Evolutionary conservation across 1,140 invertebrate species (phyloP), one percentile per base, ranked within the genome.

Genomic region (Diorhabda sublineata): DNA sequence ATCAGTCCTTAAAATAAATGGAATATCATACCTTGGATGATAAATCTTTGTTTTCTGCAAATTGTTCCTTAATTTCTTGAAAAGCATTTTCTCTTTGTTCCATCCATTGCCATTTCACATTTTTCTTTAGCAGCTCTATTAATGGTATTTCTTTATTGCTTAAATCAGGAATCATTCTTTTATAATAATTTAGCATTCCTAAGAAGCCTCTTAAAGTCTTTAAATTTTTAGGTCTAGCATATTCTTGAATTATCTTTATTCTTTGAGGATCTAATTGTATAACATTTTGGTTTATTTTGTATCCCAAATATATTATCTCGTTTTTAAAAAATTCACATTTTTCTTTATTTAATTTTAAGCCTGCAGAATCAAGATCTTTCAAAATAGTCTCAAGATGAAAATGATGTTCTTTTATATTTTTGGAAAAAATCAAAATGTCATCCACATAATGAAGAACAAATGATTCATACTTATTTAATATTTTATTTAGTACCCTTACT

Each of bases 361-460:
- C 69, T 67, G 72, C 71, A 66, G 73, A 72, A 67, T 69, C 72
- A 69, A 74, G 76, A 70, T 74, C 61, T 70, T 69, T 9, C 42
- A 75, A 70, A 73, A 77, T 11, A 73, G 72, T 61, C 70, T 65
- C 73, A 74, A 75, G 64, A 45, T 76, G 73, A 59, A 73, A 69
- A 60, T 80, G 64, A 62, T 63, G 76, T 67, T 79, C 73, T 65
- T 69, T 45, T 66, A 74, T 77, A 41, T 73, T 67, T 76, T 81
- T 74, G 9, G 78, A 78, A 66, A 78, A 79, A 52, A 81, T 71
- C 56, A 79, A 58, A 52, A 80, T 78, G 67, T 81, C 78, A 70
- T 79, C 77, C 59, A 79, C 75, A 56, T 74, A 78, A 65, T 74
- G 73, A 68, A 74, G 65, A 7, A 61, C 42, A 61, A 77, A 76